A percentile compares a stretch with the other conserved stretches of the same genome.
Conservation (phyloP, 2,797 vertebrate genomes). For the Clarias pachynema region DNA sequence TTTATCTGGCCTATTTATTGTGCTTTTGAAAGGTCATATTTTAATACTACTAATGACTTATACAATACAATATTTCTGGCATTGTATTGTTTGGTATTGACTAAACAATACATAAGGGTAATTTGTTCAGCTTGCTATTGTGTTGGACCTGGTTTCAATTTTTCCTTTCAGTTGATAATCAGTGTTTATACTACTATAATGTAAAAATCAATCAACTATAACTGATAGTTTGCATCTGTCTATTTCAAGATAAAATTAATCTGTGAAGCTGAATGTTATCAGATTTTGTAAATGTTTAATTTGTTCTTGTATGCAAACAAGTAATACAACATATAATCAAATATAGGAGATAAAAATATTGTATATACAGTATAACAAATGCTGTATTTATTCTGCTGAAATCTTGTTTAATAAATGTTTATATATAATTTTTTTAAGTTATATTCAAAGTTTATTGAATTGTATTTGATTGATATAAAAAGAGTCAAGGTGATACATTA, state of each 20-base stretch:
- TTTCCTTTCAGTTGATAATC: background rate
- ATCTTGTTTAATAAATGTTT: too few relatives aligned
- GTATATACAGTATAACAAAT: background rate
- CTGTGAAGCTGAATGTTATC: conserved; percentile 29
- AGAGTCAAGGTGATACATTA: background rate
- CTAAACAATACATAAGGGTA: background rate
- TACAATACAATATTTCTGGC: background rate
- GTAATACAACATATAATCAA: conserved; percentile 7
- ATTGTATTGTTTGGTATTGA: too few relatives aligned
- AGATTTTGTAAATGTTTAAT: conserved; percentile 16
- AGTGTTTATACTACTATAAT: conserved; percentile 7
- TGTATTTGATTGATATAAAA: background rate
- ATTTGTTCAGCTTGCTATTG: background rate
- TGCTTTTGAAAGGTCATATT: background rate
- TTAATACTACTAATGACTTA: background rate
- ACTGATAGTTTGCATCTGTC: background rate
- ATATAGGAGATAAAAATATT: background rate
- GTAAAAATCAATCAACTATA: conserved; percentile 10
- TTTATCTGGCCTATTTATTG: background rate
- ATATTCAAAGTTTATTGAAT: background rate
- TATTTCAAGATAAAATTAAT: background rate
- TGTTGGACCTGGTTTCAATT: conserved; percentile 9
- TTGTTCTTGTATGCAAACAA: background rate
- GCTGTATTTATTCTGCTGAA: too few relatives aligned
- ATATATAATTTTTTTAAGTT: too few relatives aligned